Percentiles rank a stretch among this genome's conserved stretches.
These are phyloP conservation scores for Leucania comma DNA, from an alignment of 2,888 invertebrate genomes.

Conservation along the genomic window DNA sequence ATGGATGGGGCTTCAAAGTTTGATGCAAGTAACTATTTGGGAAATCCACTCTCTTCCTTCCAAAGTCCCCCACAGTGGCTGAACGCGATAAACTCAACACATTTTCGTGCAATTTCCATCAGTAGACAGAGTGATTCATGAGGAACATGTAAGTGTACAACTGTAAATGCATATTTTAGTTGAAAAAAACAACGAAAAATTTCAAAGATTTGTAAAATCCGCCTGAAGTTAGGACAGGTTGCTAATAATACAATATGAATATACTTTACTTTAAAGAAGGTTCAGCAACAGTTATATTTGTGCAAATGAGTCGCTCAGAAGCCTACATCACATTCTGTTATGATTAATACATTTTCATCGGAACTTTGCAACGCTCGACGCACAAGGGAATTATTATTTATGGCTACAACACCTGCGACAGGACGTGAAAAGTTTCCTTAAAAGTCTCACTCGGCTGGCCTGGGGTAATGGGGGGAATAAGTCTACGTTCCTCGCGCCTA, in stretches of 20 bases:
- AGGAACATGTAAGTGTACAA: too few relatives aligned
- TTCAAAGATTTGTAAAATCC: too few relatives aligned
- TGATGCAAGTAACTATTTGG: neutral
- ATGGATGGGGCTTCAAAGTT: constrained; percentile 5
- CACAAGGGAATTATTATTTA: constrained; percentile 75
- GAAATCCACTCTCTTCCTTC: too few relatives aligned
- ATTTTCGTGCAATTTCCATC: too few relatives aligned
- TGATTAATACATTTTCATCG: constrained; percentile 61
- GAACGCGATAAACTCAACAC: too few relatives aligned
- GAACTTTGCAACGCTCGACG: constrained; percentile 73
- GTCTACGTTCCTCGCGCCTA: constrained; percentile 89
- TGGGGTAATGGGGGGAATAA: constrained; percentile 86
- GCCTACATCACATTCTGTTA: constrained; percentile 23
- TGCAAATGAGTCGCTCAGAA: constrained; percentile 24
- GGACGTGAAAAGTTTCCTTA: constrained; percentile 81
- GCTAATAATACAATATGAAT: neutral
- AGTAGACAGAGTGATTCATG: too few relatives aligned
- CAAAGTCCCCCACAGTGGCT: too few relatives aligned
- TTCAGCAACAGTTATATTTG: neutral
- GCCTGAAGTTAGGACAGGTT: too few relatives aligned
- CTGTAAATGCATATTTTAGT: too few relatives aligned
- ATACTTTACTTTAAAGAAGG: neutral
- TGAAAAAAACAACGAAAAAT: too few relatives aligned
- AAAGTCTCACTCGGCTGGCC: constrained; percentile 76
- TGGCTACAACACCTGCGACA: constrained; percentile 83